These are phyloP conservation scores for Drosophila grimshawi DNA, from an alignment of 1,140 invertebrate genomes.

Conservation along the genomic window DNA sequence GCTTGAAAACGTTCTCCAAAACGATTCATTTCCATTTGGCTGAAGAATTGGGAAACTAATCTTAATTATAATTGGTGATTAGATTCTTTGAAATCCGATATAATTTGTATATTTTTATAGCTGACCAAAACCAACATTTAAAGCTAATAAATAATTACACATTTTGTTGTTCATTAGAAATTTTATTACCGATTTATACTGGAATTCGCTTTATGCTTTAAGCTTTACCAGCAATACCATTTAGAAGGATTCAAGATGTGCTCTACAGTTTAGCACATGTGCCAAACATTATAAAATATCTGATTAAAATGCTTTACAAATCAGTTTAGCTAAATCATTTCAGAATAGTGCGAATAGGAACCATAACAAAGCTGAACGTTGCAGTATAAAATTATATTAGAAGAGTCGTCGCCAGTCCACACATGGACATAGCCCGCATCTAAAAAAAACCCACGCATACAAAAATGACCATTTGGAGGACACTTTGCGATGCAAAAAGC, in stretches of 20 bases:
- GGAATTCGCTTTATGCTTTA: too few species aligned
- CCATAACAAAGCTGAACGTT: background rate
- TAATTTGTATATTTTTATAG: too few species aligned
- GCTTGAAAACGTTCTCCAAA: slow-evolving; percentile 37
- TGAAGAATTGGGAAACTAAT: background rate
- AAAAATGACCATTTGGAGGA: slow-evolving; percentile 41
- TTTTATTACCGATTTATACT: too few species aligned
- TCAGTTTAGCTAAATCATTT: slow-evolving; percentile 2
- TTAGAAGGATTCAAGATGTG: background rate
- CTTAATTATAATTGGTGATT: too few species aligned
- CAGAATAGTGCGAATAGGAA: background rate
- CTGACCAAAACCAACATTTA: too few species aligned
- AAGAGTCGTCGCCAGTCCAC: background rate
- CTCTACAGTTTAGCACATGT: background rate
- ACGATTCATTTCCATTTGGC: slow-evolving; percentile 23
- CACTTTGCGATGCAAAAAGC: slow-evolving; percentile 62
- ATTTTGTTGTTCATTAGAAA: too few species aligned
- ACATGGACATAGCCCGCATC: slow-evolving; percentile 4
- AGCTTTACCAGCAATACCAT: background rate
- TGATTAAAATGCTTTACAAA: slow-evolving; percentile 19
- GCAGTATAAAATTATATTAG: slow-evolving; percentile 21
- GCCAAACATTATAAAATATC: slow-evolving; percentile 15
- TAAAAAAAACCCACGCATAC: background rate
- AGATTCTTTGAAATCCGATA: too few species aligned
- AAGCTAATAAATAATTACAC: too few species aligned